phyloP scores from a whole-genome alignment of 2,113 vertebrate species.

The Ceyx cyanopectus region DNA sequence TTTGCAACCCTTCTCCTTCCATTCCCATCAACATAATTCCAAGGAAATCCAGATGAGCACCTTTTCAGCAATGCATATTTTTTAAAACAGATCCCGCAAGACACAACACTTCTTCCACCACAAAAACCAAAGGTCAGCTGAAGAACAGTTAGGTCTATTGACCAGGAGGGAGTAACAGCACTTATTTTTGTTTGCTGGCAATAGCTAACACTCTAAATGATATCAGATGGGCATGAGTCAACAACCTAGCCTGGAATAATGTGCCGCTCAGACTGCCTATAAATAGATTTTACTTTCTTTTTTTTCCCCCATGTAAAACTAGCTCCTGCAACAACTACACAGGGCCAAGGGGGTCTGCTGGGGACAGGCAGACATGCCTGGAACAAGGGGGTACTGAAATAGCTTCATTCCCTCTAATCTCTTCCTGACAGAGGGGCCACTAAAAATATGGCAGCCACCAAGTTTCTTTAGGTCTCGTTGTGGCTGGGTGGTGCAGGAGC shows the following conservation, averaged over 20 bases:
- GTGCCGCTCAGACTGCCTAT: not conserved
- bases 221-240: constrained; percentile 60
- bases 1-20: not conserved
- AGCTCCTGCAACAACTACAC: not conserved
- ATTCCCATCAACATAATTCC: not conserved
- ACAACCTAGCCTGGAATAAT: not conserved
- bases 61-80: not conserved
- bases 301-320: not conserved
- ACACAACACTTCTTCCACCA: not conserved
- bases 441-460: not conserved
- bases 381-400: not conserved
- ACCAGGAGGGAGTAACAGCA: not conserved
- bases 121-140: not conserved
- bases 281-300: constrained; percentile 26
- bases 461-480: not conserved
- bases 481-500: not conserved
- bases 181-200: not conserved
- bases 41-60: constrained; percentile 17
- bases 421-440: not conserved
- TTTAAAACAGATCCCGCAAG: not conserved
- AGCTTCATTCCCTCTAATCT: not conserved
- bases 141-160: constrained; percentile 13
- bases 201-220: constrained; percentile 16
- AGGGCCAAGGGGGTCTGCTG: not conserved
- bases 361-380: not conserved